These are phyloP conservation scores for Chaenocephalus aceratus DNA, from an alignment of 2,113 vertebrate species.

Conservation along the genomic window DNA sequence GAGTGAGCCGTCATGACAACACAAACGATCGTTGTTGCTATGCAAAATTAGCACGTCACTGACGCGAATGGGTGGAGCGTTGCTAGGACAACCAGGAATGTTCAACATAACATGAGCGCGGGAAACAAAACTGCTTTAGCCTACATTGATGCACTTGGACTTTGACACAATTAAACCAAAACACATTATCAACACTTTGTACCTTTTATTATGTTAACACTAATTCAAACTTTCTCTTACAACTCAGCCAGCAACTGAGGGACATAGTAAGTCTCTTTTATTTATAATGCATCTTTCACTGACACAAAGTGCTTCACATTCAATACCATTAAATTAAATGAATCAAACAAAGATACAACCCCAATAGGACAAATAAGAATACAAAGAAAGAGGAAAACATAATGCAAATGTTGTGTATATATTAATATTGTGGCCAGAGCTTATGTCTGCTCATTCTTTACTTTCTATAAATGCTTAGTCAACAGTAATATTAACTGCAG, in stretches of 20 bases:
- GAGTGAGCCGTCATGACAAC: constrained; percentile 7
- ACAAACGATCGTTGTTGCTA: constrained; percentile 60
- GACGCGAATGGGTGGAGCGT: constrained; percentile 80
- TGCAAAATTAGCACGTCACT: constrained; percentile 73
- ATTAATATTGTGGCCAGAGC: not conserved
- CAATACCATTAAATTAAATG: too few relatives aligned
- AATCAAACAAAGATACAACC: too few relatives aligned
- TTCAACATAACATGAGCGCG: constrained; percentile 81
- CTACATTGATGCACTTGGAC: constrained; percentile 31
- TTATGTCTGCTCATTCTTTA: not conserved
- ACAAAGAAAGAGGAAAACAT: not conserved
- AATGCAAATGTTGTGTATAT: not conserved
- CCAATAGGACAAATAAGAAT: not conserved
- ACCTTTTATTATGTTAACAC: not conserved
- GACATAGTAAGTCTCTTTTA: too few relatives aligned
- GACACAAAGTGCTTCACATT: too few relatives aligned
- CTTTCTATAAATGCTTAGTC: not conserved
- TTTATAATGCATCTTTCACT: too few relatives aligned
- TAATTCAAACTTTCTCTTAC: not conserved
- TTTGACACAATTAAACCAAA: constrained; percentile 39
- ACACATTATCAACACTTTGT: not conserved
- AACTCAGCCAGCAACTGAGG: not conserved
- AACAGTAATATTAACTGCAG: not conserved
- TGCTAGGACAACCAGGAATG: constrained; percentile 77
- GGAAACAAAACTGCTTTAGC: constrained; percentile 49